Base-by-base conservation (phyloP, 2,113 vertebrate species). In the Cepphus grylle region DNA sequence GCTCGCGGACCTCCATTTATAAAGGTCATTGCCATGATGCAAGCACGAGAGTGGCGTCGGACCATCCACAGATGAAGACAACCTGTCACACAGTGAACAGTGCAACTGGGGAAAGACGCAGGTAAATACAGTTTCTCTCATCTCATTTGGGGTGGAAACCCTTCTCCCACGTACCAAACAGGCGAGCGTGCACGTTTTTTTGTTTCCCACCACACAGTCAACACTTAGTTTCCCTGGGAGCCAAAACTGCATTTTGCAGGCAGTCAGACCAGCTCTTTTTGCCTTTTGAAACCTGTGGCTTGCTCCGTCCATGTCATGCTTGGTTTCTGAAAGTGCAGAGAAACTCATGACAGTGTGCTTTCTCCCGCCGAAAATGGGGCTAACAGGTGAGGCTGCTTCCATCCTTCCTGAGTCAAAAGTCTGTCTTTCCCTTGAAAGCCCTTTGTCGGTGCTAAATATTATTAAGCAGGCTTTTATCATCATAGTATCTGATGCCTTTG, bases 391-490 rank as follows among this genome's bases (percentile, higher is more conserved):
- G 17, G 62, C 71, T 40, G 34, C 73, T 76, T 80, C 66, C 62
- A 45, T n/a, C 36, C 53, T 87, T 76, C 79, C 25, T 62, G 25
- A 63, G 23, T 43, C 38, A 21, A 47, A 90, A 96, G 50, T 13
- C 45, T 34, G 4, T 34, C 58, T 77, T 89, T 89, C 79, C 69
- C 81, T 89, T 89, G 87, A 94, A 96, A 95, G 55, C 81, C 49
- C 18, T 91, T 91, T 93, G 67, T 73, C 16, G 1, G n/a, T 62
- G 53, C 78, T 88, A 85, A 94, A 62, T 66, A 43, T 91, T 90
- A 94, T 73, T 81, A 88, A 93, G 15, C 26, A 87, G 40, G 83
- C 83, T 96, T 93, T 96, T 94, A 93, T 38, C 65, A 45, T 62
- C 40, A 7, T 82, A 79, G 69, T 85, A 94, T 86, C 76, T 74